These are phyloP conservation scores for Drosophila meridiana DNA, from an alignment of 2,888 invertebrate species.

Conservation along the genomic window DNA sequence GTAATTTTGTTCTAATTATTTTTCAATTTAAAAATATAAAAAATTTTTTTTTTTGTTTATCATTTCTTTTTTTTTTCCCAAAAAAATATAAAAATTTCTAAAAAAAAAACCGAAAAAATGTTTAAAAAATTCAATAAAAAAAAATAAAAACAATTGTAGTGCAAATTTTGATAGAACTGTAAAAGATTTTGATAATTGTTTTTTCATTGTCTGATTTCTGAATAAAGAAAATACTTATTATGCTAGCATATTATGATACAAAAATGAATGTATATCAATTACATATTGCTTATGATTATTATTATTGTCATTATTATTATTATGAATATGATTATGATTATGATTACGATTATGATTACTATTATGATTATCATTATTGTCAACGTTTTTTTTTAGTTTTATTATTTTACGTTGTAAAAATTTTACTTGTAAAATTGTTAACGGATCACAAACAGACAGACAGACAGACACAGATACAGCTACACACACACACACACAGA, in stretches of 20 bases:
- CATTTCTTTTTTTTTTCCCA: background rate
- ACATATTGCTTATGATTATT: constrained; percentile 33
- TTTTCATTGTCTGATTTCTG: constrained; percentile 56
- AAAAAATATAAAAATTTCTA: background rate
- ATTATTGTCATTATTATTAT: constrained; percentile 41
- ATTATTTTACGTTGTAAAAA: constrained; percentile 61
- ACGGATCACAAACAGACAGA: background rate
- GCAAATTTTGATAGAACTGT: constrained; percentile 46
- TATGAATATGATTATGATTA: constrained; percentile 34
- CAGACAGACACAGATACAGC: background rate
- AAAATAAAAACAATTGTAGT: constrained; percentile 35
- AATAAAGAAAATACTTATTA: constrained; percentile 32
- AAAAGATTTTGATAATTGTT: constrained; percentile 53
- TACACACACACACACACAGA: constrained; percentile 2
- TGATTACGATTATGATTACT: constrained; percentile 28
- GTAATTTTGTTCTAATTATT: constrained; percentile 24
- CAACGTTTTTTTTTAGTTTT: constrained; percentile 51
- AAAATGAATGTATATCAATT: constrained; percentile 35
- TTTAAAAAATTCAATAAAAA: background rate
- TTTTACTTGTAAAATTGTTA: constrained; percentile 73
- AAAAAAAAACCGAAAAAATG: background rate
- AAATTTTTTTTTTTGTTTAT: constrained; percentile 5
- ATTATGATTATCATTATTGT: constrained; percentile 40
- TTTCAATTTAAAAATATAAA: background rate
- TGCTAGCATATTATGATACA: constrained; percentile 5